Conservation (phyloP, 2,113 vertebrate species). For the Brachionichthys hirsutus region DNA sequence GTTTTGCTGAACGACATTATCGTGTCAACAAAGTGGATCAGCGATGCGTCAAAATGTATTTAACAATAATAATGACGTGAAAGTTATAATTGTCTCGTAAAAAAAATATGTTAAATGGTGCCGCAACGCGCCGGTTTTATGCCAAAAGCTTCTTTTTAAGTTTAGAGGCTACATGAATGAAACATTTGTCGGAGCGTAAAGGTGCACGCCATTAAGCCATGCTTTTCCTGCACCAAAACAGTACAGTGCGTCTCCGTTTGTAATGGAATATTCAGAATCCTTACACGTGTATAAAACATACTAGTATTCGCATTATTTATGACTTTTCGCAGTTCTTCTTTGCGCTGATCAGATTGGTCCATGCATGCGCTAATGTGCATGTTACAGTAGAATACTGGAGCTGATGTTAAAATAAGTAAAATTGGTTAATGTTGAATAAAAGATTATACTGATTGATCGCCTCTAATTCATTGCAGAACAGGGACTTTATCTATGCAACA, state of each 20-base stretch:
- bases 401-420: too few species aligned
- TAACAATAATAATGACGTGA: not conserved
- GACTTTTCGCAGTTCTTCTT: not conserved
- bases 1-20: conserved; percentile 29
- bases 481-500: too few species aligned
- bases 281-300: not conserved
- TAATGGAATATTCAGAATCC: not conserved
- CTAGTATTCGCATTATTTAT: not conserved
- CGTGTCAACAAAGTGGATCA: not conserved
- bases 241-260: not conserved
- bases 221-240: too few species aligned
- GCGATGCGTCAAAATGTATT: conserved; percentile 29
- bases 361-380: not conserved
- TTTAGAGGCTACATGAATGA: too few species aligned
- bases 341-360: not conserved
- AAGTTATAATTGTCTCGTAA: conserved; percentile 7
- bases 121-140: not conserved
- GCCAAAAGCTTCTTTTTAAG: not conserved
- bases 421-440: too few species aligned
- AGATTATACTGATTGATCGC: too few species aligned
- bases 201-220: too few species aligned
- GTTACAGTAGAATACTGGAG: too few species aligned
- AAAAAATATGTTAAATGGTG: not conserved
- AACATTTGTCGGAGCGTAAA: too few species aligned
- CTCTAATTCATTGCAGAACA: too few species aligned